phyloP scores from a whole-genome alignment of 2,888 invertebrate genomes.

The Apamea anceps region DNA sequence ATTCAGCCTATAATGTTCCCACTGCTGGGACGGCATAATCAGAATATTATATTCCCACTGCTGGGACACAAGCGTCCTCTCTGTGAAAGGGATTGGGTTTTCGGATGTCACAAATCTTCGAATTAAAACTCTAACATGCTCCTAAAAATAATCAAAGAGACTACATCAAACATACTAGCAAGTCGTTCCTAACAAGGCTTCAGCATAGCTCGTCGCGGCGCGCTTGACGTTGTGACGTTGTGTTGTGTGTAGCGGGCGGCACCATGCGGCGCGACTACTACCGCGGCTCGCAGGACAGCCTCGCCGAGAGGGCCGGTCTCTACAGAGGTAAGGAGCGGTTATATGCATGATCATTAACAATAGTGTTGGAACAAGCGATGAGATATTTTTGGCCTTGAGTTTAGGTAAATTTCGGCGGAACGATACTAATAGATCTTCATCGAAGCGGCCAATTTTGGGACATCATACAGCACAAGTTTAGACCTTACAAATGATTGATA shows the following conservation, averaged over 20 bases:
- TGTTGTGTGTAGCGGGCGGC: slow-evolving; percentile 73
- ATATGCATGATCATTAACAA: accelerated
- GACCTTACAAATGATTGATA: neutral
- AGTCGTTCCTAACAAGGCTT: neutral
- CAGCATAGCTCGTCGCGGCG: slow-evolving; percentile 39
- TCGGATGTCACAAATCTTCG: too few species aligned
- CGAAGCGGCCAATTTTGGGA: neutral
- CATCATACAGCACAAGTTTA: neutral
- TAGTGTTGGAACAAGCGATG: slow-evolving; percentile 9
- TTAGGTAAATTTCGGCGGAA: neutral
- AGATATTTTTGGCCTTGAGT: neutral
- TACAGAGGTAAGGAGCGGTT: slow-evolving; percentile 92
- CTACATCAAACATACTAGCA: slow-evolving; percentile 32
- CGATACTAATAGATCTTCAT: neutral
- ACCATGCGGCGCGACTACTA: slow-evolving; percentile 97
- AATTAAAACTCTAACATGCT: neutral
- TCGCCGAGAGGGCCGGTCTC: slow-evolving; percentile 93
- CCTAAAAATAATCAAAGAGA: slow-evolving; percentile 16
- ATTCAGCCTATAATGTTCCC: too few species aligned
- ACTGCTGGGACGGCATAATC: neutral
- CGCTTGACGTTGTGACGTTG: slow-evolving; percentile 64
- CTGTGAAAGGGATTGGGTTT: too few species aligned
- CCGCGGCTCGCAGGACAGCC: slow-evolving; percentile 97
- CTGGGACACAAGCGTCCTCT: too few species aligned
- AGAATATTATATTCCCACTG: too few species aligned